These are phyloP conservation scores for Xerus rutilus DNA, from an alignment of 2,797 vertebrate species.

Conservation along the genomic window DNA sequence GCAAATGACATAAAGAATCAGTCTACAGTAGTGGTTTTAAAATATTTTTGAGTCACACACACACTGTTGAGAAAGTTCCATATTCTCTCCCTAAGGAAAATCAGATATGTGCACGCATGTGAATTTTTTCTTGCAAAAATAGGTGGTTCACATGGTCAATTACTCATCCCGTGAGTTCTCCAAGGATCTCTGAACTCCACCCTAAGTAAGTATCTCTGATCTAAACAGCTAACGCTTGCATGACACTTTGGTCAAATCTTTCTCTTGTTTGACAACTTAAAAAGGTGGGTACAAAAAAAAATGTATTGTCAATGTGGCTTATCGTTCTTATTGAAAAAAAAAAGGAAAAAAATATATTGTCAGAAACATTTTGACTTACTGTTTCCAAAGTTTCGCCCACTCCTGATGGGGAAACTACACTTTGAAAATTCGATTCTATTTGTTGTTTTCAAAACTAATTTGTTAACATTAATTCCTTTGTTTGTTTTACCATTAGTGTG, in stretches of 20 bases:
- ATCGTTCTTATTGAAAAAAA: neutral
- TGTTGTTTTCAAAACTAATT: constrained; percentile 55
- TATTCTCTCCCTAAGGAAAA: constrained; percentile 32
- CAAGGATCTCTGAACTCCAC: neutral
- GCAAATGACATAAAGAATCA: neutral
- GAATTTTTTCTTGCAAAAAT: constrained; percentile 44
- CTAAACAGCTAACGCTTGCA: neutral
- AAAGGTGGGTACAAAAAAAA: neutral
- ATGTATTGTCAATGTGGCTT: neutral
- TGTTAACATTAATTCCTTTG: constrained; percentile 14
- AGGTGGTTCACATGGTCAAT: neutral
- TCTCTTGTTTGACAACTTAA: neutral
- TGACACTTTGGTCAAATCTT: constrained; percentile 1
- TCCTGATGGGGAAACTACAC: constrained; percentile 1
- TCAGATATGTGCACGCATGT: neutral
- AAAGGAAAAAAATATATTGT: neutral
- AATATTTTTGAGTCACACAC: constrained; percentile 66
- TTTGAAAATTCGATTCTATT: constrained; percentile 45
- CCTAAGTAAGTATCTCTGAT: neutral
- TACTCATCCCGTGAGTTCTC: neutral
- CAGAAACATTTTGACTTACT: constrained; percentile 9
- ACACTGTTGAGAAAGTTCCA: constrained; percentile 33
- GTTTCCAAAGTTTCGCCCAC: neutral
- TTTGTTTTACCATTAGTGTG: neutral
- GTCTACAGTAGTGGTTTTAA: neutral